Evolutionary conservation across 2,113 vertebrate genomes (phyloP), one percentile per base, ranked within the genome.

Genomic region (Accipiter cooperii): DNA sequence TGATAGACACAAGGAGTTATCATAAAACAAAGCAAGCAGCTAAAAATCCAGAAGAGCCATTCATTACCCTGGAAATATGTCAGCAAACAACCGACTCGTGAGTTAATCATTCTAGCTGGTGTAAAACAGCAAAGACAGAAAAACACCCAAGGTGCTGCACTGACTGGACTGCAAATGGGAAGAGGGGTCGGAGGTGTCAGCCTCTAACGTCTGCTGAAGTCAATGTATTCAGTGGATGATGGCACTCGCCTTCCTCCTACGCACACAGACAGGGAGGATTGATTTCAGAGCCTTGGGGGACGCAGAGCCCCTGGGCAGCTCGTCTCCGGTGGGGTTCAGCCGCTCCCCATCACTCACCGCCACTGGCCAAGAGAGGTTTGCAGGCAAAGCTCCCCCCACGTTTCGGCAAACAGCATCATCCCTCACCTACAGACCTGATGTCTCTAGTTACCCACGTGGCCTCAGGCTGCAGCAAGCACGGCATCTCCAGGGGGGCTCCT

Each of bases 401-500:
- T 31, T 83, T 42, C 46, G 51, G 65, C 40, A 34, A 68, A 51
- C 47, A 57, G 36, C 28, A 33, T 9, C 8, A 1, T 21, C 64
- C 71, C 20, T 33, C 60, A 14, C 25, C 58, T 33, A 5, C 46
- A 86, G 58, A 86, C 58, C 76, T 16, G 24, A 7, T 15, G 7
- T 8, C 25, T 19, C 64, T 16, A 5, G 40, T 28, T 1, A 38
- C 47, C 33, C 5, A 0, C 1, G 3, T 10, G 33, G 22, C 57
- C 64, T 19, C 44, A 9, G 64, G 51, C 64, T 46, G 34, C 42
- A 63, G 54, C 36, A 57, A 47, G 47, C 29, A 4, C 18, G 25
- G 25, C 5, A 3, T 10, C 47, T 38, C 68, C n/a, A 8, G n/a
- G 29, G 12, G n/a, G 17, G 36, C 31, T 69, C 68, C 61, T 66